Evolutionary conservation across 2,113 vertebrate species (phyloP).

Genomic region (Leuciscus idus): DNA sequence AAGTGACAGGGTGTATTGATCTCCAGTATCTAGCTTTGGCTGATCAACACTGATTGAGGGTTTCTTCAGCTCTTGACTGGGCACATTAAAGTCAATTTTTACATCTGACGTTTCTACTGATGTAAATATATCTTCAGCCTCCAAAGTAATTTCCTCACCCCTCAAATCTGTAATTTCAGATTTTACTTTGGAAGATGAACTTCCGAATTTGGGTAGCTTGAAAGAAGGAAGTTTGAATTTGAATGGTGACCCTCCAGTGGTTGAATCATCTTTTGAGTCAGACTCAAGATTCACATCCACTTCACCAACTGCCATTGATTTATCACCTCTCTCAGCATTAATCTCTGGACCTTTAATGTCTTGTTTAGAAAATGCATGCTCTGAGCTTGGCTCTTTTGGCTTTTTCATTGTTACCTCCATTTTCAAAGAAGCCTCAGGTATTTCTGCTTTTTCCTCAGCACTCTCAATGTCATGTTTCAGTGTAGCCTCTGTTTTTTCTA

Average conservation of each 20-base stretch:
- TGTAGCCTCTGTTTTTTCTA: constrained; percentile 5
- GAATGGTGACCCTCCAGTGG: constrained; percentile 28
- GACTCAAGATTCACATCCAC: background rate
- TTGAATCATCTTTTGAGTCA: constrained; percentile 33
- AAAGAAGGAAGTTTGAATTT: constrained; percentile 60
- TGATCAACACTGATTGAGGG: background rate
- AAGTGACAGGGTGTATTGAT: background rate
- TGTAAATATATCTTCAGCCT: background rate
- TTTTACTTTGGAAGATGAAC: constrained; percentile 40
- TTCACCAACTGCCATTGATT: background rate
- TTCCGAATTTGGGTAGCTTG: constrained; percentile 54
- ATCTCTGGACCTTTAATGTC: constrained; percentile 54
- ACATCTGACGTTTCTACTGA: background rate
- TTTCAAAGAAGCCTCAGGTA: constrained; percentile 16
- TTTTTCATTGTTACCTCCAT: constrained; percentile 47
- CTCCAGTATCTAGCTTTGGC: constrained; percentile 4
- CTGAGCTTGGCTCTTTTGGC: constrained; percentile 44
- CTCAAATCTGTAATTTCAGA: constrained; percentile 12
- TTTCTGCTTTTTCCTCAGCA: constrained; percentile 1
- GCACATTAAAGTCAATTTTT: background rate
- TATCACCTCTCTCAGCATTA: constrained; percentile 26
- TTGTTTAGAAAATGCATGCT: constrained; percentile 47
- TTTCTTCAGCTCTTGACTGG: constrained; percentile 10
- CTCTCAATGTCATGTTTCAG: background rate
- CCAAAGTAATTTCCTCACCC: background rate